Conservation (phyloP, 2,888 invertebrate genomes). For the Drosophila demipolita region DNA sequence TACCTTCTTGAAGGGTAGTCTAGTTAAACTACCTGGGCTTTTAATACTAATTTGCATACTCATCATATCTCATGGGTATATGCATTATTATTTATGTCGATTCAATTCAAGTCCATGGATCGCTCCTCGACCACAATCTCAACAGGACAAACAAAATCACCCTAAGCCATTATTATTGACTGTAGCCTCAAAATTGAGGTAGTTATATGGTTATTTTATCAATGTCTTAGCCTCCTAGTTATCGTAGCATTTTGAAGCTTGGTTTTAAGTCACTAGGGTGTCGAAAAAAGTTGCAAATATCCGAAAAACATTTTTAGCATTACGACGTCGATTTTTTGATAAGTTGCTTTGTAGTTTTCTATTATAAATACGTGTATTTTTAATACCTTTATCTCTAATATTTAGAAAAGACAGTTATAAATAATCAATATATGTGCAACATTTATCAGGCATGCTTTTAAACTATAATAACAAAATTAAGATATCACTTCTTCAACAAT, state of each 20-base stretch:
- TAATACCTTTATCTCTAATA: neutral
- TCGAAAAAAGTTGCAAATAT: neutral
- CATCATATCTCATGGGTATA: neutral
- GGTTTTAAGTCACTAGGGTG: no score
- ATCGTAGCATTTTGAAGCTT: no score
- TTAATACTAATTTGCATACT: conserved; percentile 22
- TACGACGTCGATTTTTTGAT: neutral
- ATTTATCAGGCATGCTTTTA: neutral
- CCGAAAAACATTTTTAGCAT: neutral
- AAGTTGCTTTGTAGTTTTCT: neutral
- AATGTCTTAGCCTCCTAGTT: no score
- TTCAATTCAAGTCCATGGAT: neutral
- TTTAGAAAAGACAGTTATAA: neutral
- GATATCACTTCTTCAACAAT: neutral
- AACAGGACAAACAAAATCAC: neutral
- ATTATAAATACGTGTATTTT: neutral
- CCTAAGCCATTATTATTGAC: neutral
- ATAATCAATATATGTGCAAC: neutral
- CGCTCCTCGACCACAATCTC: neutral
- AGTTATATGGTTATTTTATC: no score
- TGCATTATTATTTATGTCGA: neutral
- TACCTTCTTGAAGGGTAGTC: conserved; percentile 8
- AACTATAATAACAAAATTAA: neutral
- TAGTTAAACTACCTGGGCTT: neutral
- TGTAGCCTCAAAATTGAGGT: no score